Evolutionary conservation across 2,113 vertebrate species (phyloP), one percentile per base, ranked within the genome.

Genomic region (Climacteris rufus): DNA sequence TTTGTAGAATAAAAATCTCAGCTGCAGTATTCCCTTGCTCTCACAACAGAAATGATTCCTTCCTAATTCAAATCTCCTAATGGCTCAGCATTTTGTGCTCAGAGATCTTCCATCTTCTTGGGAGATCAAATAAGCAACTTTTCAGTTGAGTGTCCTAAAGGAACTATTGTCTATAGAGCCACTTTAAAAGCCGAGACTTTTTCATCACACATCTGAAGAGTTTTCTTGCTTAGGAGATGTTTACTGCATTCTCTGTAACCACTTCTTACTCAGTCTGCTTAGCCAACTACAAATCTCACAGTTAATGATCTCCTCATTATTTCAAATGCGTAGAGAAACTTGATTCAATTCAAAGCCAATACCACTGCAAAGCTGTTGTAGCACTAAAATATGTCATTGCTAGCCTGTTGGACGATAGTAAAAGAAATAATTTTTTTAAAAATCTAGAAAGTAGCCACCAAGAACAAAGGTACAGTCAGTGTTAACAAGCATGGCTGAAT

Each of bases 41-140:
- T 87, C 64, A 49, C 37, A 61, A 89, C 54, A 88, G 75, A 93
- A 96, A 68, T 44, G 1, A 76, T 90, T 88, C 64, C 57, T 56
- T 66, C 69, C 52, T 86, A 57, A 53, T 64, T 45, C 61, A 87
- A 74, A 90, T 49, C 50, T 92, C 57, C 80, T 77, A 64, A 87
- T 17, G 69, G 78, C 25, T 86, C 79, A 90, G 37, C 25, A 50
- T 87, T 91, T 91, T 90, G 28, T 74, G 23, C 63, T 82, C 35
- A 74, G 49, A 72, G 23, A 39, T 42, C 19, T 25, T 87, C 64
- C 83, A 79, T 61, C 60, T 50, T 79, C 57, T 37, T 33, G 61
- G 14, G 53, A 68, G 33, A 89, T 86, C 71, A 88, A 75, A 94
- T 65, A 93, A 68, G 65, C 69, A 94, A 59, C 89, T 88, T 96